Evolutionary conservation across 2,797 vertebrate genomes (phyloP), one percentile per base, ranked within the genome.

Genomic region (Ambastaia sidthimunki): DNA sequence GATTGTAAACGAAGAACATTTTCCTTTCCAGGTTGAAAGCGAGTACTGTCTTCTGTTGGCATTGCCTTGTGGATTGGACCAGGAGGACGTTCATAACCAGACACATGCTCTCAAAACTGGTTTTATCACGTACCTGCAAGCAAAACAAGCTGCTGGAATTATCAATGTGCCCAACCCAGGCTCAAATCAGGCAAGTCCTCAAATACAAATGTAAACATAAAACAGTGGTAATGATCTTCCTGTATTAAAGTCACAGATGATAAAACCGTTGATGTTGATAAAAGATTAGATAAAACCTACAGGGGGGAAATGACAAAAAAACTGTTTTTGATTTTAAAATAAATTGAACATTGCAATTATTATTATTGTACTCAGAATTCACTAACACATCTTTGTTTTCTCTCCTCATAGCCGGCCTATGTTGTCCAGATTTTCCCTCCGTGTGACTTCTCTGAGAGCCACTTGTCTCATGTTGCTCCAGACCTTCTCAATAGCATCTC

Each of bases 371-470:
- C 19, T 68, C 28, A 16, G 57, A 68, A 15, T 28, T 28, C 9
- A 65, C 21, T 68, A 65, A 82, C 52, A 44, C 41, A 25, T 19
- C 4, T 41, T 55, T 25, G 44, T 23, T 47, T 82, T 54, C 76
- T 86, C 77, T 88, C 48, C 21, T 50, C 62, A 18, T 92, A 99
- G 98, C 97, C 98, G 10, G 98, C 98, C 79, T 99, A 98, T 1
- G 98, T 99, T 91, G 96, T 99, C 86, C 98, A 99, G 93, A 99
- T 99, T 89, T 99, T 99, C 93, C 98, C 98, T 3, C 98, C 98
- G 7, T 99, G 98, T 47, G 97, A 99, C 78, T 99, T 99, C 89
- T 99, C 98, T 0, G 98, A 99, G 89, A 96, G 93, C 88, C 98
- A 99, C 91, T 93, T 99, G 74, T 98, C 95, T 44, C 96, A 95